These are phyloP conservation scores for Rhineura floridana DNA, from an alignment of 2,113 vertebrate genomes.

Conservation along the genomic window DNA sequence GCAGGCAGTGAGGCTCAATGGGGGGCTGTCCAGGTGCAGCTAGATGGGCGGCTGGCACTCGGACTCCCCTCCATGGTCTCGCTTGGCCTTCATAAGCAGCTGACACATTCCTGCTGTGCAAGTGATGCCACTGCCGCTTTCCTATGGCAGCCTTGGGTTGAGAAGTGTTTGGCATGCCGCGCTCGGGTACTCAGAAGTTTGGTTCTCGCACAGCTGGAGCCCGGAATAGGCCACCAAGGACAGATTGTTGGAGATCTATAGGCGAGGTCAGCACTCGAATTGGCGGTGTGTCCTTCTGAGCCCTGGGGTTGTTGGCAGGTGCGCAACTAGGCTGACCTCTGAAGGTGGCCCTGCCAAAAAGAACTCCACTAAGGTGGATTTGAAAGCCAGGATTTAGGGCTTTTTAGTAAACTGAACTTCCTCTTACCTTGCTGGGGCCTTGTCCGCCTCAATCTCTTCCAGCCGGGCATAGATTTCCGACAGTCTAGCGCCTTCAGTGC, in stretches of 20 bases:
- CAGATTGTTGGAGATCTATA: background rate
- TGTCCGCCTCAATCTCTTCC: conserved; percentile 97
- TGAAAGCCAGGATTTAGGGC: background rate
- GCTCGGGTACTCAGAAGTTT: too few relatives aligned
- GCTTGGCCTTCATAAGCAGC: too few relatives aligned
- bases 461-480: conserved; percentile 91
- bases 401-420: background rate
- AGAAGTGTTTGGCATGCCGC: too few relatives aligned
- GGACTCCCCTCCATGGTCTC: too few relatives aligned
- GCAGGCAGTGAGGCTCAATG: too few relatives aligned
- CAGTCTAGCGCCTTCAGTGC: conserved; percentile 85
- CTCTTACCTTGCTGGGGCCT: conserved; percentile 93
- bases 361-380: background rate
- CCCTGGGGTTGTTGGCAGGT: background rate
- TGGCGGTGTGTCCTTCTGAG: background rate
- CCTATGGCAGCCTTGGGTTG: too few relatives aligned
- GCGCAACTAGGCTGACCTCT: background rate
- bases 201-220: too few relatives aligned
- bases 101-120: too few relatives aligned
- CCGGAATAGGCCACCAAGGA: too few relatives aligned
- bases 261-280: background rate
- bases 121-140: too few relatives aligned
- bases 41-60: too few relatives aligned
- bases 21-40: too few relatives aligned
- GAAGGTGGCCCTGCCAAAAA: background rate